Conservation (phyloP, 2,797 vertebrate species). For the Apodemus agrarius region DNA sequence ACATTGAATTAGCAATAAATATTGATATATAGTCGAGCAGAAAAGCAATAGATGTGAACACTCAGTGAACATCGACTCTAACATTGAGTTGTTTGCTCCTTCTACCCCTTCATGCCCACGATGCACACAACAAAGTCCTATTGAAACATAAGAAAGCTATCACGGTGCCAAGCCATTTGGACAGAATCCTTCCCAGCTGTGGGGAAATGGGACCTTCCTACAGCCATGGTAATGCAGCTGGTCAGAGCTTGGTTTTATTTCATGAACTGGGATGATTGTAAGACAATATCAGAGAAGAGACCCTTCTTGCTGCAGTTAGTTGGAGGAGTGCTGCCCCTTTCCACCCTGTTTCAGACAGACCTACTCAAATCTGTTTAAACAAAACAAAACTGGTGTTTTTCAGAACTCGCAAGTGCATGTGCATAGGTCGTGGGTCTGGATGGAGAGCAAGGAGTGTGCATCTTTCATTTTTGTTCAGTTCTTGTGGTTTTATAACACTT, state of each 20-base stretch:
- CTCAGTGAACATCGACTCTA: conserved; percentile 39
- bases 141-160: neutral
- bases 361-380: neutral
- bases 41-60: conserved; percentile 63
- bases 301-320: neutral
- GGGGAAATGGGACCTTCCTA: neutral
- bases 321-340: neutral
- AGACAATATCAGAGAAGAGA: neutral
- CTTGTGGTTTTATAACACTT: neutral
- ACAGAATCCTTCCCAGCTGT: neutral
- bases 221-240: neutral
- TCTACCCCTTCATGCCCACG: neutral
- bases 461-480: neutral
- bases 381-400: neutral
- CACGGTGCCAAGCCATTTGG: neutral
- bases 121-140: neutral
- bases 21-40: conserved; percentile 58
- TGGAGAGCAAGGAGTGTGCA: neutral
- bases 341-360: neutral
- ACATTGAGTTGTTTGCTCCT: conserved; percentile 35
- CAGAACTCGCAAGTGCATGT: neutral
- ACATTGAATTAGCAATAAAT: conserved; percentile 72
- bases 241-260: neutral
- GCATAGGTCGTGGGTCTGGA: neutral
- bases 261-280: neutral